Base-by-base conservation (phyloP, 2,113 vertebrate genomes). In the Xenotilapia longispinis region DNA sequence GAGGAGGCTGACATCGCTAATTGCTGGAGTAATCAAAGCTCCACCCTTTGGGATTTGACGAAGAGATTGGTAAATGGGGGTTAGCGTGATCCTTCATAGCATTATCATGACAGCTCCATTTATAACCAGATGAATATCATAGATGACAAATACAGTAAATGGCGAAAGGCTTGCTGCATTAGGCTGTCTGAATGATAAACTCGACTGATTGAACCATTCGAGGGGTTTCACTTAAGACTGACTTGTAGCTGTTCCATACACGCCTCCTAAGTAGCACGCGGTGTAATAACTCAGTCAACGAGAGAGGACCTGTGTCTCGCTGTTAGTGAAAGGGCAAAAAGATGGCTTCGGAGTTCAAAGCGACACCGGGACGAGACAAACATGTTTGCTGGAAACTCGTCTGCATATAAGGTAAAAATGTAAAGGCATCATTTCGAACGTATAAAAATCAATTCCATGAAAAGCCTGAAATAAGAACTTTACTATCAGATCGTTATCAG, bases 21-120 rank as follows among this genome's bases (percentile, higher is more conserved):
- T 99, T 99, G 98, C 96, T 94, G 91, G 93, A 97, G 97, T 98
- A 99, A 99, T 99, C 98, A 98, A 97, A 98, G 97, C 97, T 97
- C 95, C 96, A 92, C 96, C 97, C 97, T 95, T 31, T 97, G 97
- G 97, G 97, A 97, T 96, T 97, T 97, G 97, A 97, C 96, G 96
- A 94, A 97, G 96, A 96, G 97, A 97, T 97, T 96, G 97, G 96
- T 97, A 97, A 97, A 97, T 98, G 95, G 95, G 92, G 95, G 95
- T 94, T 95, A 95, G 95, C 95, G 86, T 95, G 95, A 91, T 93
- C 94, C 92, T 92, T 94, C 94, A 91, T 87, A 85, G 87, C 90
- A 86, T 94, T 85, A 88, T 89, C 75, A 9, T 96, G 96, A 97
- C 94, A 94, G 95, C 95, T 96, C 93, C 94, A 96, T 96, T 96